These are phyloP conservation scores for Himalopsyche kuldschensis DNA, from an alignment of 2,888 invertebrate genomes.

Conservation along the genomic window DNA sequence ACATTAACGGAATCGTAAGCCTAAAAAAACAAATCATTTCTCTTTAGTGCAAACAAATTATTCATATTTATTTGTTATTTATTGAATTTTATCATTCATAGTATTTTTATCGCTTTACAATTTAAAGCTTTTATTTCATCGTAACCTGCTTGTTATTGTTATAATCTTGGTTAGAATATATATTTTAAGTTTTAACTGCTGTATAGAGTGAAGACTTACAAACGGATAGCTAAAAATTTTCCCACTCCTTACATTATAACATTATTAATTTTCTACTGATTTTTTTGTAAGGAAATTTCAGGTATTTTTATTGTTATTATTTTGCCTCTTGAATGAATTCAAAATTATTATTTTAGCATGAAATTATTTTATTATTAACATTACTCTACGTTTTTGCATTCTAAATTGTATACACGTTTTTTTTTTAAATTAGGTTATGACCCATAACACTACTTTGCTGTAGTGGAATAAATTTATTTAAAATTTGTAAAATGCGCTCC, in stretches of 20 bases:
- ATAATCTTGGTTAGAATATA: conserved; percentile 21
- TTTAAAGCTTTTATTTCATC: conserved; percentile 29
- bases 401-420: not conserved
- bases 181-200: conserved; percentile 19
- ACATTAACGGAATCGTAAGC: not conserved
- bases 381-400: not conserved
- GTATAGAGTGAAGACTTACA: conserved; percentile 19
- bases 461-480: not conserved
- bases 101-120: conserved; percentile 31
- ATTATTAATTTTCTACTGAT: not conserved
- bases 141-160: conserved; percentile 36
- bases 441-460: not conserved
- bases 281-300: not conserved
- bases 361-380: not conserved
- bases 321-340: not conserved
- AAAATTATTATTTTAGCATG: not conserved
- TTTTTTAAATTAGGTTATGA: not conserved
- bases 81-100: conserved; percentile 32
- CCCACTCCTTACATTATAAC: not conserved
- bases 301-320: not conserved
- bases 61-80: conserved; percentile 37
- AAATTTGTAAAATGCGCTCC: not conserved
- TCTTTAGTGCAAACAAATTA: conserved; percentile 3
- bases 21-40: not conserved
- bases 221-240: conserved; percentile 5